Evolutionary conservation across 2,888 invertebrate species (phyloP), one percentile per base, ranked within the genome.

Genomic region (Biston betularia): DNA sequence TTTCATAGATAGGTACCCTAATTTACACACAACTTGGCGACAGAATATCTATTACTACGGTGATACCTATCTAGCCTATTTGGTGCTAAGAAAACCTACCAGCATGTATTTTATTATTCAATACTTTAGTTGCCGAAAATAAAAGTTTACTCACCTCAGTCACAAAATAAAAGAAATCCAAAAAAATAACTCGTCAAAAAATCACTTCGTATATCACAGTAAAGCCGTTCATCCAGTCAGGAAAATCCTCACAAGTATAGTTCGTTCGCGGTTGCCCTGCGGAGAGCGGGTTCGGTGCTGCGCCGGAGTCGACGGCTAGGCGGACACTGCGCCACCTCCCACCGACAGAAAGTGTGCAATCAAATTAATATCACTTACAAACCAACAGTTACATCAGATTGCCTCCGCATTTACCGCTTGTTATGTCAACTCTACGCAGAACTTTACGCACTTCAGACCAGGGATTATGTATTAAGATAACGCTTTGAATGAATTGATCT

Each of bases 351-450:
- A 92, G 90, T 90, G 81, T 85, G 84, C 83, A 85, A 83, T 83
- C 86, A 84, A 87, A 88, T 88, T 89, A 89, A 89, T 89, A 88
- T 89, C 89, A 89, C 87, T 89, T 89, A 87, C 62, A 53, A 56
- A 45, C 38, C 38, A 11, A 50, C n/a, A 49, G 55, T 65, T 65
- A 65, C 86, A 81, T 80, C 82, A 80, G 80, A 81, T 82, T 81
- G 83, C 84, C 82, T 83, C 85, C 88, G 85, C 85, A 85, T 85
- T 86, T 86, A 78, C 83, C 79, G 84, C 79, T 78, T 83, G 82
- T 85, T 87, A 86, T 86, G 83, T 83, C 84, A 83, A 86, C 76
- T 68, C 68, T 64, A 71, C 72, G 70, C 69, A 71, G 38, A 56
- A 50, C 45, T 58, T 33, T 11, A 70, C 69, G 60, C 54, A 45